Conservation (phyloP, 2,797 vertebrate genomes). For the Cyprinodon diabolis region DNA sequence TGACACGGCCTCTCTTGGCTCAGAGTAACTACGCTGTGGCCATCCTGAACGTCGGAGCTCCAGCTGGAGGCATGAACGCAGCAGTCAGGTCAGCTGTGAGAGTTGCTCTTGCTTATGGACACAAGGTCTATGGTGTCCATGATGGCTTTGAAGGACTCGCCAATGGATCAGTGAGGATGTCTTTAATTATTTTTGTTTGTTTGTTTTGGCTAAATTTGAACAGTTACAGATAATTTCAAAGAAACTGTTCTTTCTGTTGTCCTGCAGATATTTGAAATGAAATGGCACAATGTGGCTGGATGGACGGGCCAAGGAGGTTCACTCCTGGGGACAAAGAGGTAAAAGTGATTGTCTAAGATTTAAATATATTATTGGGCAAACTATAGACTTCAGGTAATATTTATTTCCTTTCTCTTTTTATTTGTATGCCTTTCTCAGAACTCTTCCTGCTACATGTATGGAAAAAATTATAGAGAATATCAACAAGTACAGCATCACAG, state of each 20-base stretch:
- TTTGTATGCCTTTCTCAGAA: constrained; percentile 72
- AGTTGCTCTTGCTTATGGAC: constrained; percentile 85
- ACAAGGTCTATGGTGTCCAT: constrained; percentile 86
- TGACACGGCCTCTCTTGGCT: not conserved
- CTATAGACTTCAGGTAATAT: not conserved
- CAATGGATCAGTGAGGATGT: constrained; percentile 81
- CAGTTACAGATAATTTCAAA: not conserved
- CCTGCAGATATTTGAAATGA: constrained; percentile 85
- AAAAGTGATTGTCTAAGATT: constrained; percentile 24
- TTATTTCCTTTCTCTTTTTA: constrained; percentile 1
- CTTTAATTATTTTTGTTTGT: not conserved
- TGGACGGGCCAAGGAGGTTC: constrained; percentile 96
- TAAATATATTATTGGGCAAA: no score
- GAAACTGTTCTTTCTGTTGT: not conserved
- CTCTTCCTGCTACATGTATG: constrained; percentile 87
- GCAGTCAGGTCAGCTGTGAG: constrained; percentile 90
- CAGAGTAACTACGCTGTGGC: constrained; percentile 90
- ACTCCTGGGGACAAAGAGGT: constrained; percentile 95
- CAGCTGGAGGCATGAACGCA: constrained; percentile 93
- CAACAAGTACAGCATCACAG: constrained; percentile 84
- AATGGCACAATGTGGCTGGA: constrained; percentile 90
- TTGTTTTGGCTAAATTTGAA: not conserved
- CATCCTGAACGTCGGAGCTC: constrained; percentile 93
- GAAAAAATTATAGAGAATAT: constrained; percentile 88
- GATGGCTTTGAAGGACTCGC: constrained; percentile 93